Base-by-base conservation (phyloP, 2,888 invertebrate genomes). In the Gnatocerus cornutus region DNA sequence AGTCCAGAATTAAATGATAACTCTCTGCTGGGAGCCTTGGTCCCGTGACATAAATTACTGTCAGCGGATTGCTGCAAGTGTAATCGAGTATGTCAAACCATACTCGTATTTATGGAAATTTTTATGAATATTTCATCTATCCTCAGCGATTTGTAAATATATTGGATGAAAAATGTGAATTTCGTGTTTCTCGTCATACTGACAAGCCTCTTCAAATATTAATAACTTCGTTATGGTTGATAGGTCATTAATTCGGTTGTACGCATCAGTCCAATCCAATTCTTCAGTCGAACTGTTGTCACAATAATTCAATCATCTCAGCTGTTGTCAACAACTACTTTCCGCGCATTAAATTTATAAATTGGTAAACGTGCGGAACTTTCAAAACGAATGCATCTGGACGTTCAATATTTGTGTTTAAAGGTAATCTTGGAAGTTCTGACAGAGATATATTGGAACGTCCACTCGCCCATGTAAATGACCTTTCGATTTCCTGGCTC, bases 391-490 rank as follows among this genome's bases (percentile, higher is more conserved):
- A 33, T 33, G 33, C 33, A 33, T 14, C 46, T 1, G 9, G 6
- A 10, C 8, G 27, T 8, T 50, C 10, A 41, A 41, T 75, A 75
- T 74, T 74, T 72, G 73, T 74, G 62, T 75, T 71, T 72, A 73
- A 61, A 77, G 75, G 74, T 75, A 74, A 78, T 77, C 74, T 72
- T 72, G 59, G 72, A 71, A 68, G 71, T 68, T 69, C 71, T 73
- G 78, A 76, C 77, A 77, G 73, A 77, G 77, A 77, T 77, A 74
- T 75, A 78, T 77, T 68, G 74, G 72, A 61, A 58, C 66, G 71
- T 74, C 71, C 77, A 77, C 65, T 74, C 74, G 73, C 64, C 77
- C 77, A 77, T 78, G 78, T 73, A 78, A 78, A 78, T 77, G 77
- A 77, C 78, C 78, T 78, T 77, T 77, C 74, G 76, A 73, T 77